phyloP scores from a whole-genome alignment of 2,888 invertebrate species.

The Sialis fuliginosa region DNA sequence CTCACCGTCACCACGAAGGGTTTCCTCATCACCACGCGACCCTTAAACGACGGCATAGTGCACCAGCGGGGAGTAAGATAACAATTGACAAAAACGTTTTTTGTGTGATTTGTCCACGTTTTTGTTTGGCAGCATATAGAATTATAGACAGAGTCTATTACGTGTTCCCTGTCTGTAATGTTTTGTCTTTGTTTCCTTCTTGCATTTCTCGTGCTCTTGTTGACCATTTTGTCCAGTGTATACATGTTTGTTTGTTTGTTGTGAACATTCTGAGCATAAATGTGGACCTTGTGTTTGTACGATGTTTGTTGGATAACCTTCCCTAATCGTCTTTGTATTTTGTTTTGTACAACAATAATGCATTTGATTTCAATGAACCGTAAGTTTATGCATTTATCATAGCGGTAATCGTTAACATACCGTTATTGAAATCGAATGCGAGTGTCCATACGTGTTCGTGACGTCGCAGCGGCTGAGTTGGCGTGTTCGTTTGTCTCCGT shows the following conservation, averaged over 20 bases:
- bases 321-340: too few relatives aligned
- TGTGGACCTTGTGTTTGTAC: conserved; percentile 6
- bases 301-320: conserved; percentile 3
- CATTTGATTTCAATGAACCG: too few relatives aligned
- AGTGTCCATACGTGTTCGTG: conserved; percentile 9
- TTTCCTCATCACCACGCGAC: conserved; percentile 9
- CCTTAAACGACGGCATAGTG: conserved; percentile 9
- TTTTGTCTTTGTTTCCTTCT: too few relatives aligned
- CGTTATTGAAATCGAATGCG: conserved; percentile 1
- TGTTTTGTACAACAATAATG: too few relatives aligned
- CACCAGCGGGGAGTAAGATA: conserved; percentile 18
- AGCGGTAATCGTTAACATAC: too few relatives aligned
- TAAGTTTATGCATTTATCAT: too few relatives aligned
- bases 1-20: conserved; percentile 4
- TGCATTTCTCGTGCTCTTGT: neutral
- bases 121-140: too few relatives aligned
- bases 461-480: conserved; percentile 8
- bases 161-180: too few relatives aligned
- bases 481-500: conserved; percentile 10
- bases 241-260: conserved; percentile 6
- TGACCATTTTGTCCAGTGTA: neutral
- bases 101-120: too few relatives aligned
- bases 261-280: neutral
- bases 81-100: conserved; percentile 6
- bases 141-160: too few relatives aligned